These are phyloP conservation scores for Rhabditoides inermis DNA, from an alignment of 2,888 invertebrate species.

Conservation along the genomic window DNA sequence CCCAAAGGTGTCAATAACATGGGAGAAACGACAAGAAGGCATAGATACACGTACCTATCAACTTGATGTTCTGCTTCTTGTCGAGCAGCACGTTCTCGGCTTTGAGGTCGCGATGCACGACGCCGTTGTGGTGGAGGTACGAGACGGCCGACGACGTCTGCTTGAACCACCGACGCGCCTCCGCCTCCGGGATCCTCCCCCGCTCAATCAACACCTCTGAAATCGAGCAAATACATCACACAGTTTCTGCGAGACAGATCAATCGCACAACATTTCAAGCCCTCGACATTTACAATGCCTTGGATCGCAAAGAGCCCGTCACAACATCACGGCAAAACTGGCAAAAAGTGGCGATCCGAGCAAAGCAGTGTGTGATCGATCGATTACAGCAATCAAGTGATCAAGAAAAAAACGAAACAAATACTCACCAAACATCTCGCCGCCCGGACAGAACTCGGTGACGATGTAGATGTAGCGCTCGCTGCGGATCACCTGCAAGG, in stretches of 20 bases:
- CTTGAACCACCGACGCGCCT: constrained; percentile 39
- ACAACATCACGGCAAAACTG: too few relatives aligned
- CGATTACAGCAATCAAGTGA: too few relatives aligned
- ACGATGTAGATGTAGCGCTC: constrained; percentile 93
- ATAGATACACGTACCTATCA: constrained; percentile 54
- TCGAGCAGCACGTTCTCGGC: constrained; percentile 45
- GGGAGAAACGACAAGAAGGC: neutral
- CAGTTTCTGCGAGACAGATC: too few relatives aligned
- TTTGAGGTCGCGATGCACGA: constrained; percentile 50
- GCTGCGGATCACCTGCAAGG: constrained; percentile 80
- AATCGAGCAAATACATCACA: too few relatives aligned
- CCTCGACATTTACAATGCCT: too few relatives aligned
- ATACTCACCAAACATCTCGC: constrained; percentile 79
- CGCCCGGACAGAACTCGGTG: constrained; percentile 91
- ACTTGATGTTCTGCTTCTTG: constrained; percentile 34
- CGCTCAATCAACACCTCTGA: constrained; percentile 39
- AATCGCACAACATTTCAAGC: too few relatives aligned
- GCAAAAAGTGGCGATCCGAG: too few relatives aligned
- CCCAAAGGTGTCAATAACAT: neutral
- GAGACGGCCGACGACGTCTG: constrained; percentile 45
- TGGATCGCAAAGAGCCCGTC: too few relatives aligned
- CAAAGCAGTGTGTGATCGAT: too few relatives aligned
- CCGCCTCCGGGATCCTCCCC: constrained; percentile 24
- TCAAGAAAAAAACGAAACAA: neutral
- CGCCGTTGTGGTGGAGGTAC: constrained; percentile 44